Evolutionary conservation across 2,113 vertebrate genomes (phyloP).

Genomic region (Rhea americana): DNA sequence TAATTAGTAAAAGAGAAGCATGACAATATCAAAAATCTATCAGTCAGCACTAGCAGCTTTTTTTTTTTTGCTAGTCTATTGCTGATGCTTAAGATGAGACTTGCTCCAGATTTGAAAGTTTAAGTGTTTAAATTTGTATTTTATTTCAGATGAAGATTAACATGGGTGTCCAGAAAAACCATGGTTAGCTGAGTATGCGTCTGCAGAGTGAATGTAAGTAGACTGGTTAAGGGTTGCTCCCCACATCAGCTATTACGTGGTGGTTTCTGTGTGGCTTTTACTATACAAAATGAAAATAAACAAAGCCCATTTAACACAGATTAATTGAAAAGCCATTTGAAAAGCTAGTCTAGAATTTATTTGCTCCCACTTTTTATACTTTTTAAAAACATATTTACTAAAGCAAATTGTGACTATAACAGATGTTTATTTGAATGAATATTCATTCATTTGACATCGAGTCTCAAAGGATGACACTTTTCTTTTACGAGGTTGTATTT

Average conservation of each 20-base stretch:
- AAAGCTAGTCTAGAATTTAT: slow-evolving; percentile 23
- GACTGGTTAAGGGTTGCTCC: not conserved
- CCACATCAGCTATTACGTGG: not conserved
- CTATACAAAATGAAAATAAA: slow-evolving; percentile 9
- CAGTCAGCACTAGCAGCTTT: slow-evolving; percentile 36
- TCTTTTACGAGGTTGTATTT: slow-evolving; percentile 49
- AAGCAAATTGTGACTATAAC: slow-evolving; percentile 20
- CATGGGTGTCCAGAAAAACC: not conserved
- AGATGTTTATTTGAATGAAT: slow-evolving; percentile 70
- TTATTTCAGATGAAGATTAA: slow-evolving; percentile 30
- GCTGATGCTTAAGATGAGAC: not conserved
- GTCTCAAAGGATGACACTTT: slow-evolving; percentile 48
- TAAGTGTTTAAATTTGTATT: not conserved
- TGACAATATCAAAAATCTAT: slow-evolving; percentile 56
- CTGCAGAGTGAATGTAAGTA: not conserved
- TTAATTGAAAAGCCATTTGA: slow-evolving; percentile 55
- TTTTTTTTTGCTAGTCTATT: not conserved
- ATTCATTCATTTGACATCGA: slow-evolving; percentile 58
- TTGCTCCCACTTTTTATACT: slow-evolving; percentile 20
- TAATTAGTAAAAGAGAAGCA: slow-evolving; percentile 60
- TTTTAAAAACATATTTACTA: slow-evolving; percentile 59
- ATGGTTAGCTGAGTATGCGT: not conserved
- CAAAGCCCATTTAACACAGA: slow-evolving; percentile 26
- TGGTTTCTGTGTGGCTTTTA: slow-evolving; percentile 2
- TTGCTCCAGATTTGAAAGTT: slow-evolving; percentile 19